Base-by-base conservation (phyloP, 2,797 vertebrate species). In the Delichon dasypus region DNA sequence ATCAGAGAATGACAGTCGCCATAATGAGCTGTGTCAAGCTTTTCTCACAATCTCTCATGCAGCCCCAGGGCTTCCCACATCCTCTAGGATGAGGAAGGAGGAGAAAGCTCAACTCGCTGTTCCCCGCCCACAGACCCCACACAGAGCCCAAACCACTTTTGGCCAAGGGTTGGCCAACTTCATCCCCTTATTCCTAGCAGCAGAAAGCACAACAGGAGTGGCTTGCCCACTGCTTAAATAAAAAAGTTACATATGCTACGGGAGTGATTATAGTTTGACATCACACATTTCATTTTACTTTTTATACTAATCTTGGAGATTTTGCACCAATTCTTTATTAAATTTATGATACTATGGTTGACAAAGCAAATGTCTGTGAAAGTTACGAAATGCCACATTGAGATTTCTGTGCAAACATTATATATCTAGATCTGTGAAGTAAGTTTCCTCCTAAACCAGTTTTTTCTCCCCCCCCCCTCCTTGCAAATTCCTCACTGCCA, bases 401-500 rank as follows among this genome's bases (percentile, higher is more conserved):
- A 90, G 74, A 79, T 93, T 93, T 91, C 80, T 73, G 36, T 55
- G 32, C 76, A 91, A 93, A 93, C 32, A 38, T 65, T 62, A 85
- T 84, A 61, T 50, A 68, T 66, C 82, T 88, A 34, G 21, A 29
- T 66, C 30, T 85, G 81, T 85, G 77, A 82, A 70, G 40, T 45
- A 62, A 93, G 67, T 91, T 97, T 96, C 86, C 78, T 92, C 80
- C 78, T 77, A 83, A 95, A 86, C n/a, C 40, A 83, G 73, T 67
- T 88, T 74, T 87, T 72, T 75, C 93, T 62, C 45, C 38, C 11
- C 38, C 38, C 38, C 38, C 38, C 38, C 38, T 38, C 70, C 65
- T 76, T 77, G 71, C 70, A 77, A 91, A 91, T 88, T 95, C 62
- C 84, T 94, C 89, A 64, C 86, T 95, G 88, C 83, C 96, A 97